Percentiles rank a stretch among this genome's conserved stretches.
Conservation (phyloP, 2,888 invertebrate species). For the Plebejus melissa region DNA sequence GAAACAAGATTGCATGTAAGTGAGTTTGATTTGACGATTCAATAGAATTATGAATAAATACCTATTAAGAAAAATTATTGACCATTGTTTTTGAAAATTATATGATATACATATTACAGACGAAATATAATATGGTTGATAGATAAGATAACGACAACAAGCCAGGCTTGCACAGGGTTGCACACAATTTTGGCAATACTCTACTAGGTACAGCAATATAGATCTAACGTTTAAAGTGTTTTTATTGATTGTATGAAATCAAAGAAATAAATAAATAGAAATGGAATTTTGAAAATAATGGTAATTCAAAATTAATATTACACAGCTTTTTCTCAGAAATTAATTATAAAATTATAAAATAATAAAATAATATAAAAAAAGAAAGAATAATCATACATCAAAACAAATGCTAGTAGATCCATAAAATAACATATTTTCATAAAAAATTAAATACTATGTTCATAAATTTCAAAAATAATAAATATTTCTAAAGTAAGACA, state of each 20-base stretch:
- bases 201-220: too few species aligned
- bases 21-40: background rate
- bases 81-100: background rate
- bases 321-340: too few species aligned
- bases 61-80: background rate
- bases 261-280: too few species aligned
- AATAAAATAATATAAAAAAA: background rate
- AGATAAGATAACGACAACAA: too few species aligned
- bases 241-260: background rate
- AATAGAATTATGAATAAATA: background rate
- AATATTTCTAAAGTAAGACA: background rate
- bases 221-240: background rate
- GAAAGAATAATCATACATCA: background rate
- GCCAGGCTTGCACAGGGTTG: too few species aligned
- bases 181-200: too few species aligned
- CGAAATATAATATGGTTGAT: background rate
- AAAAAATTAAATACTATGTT: background rate
- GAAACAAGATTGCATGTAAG: conserved; percentile 26
- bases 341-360: background rate
- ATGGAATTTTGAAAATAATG: too few species aligned
- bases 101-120: background rate
- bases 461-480: background rate
- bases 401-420: background rate
- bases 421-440: background rate
- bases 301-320: too few species aligned